phyloP scores from a whole-genome alignment of 1,140 invertebrate species.

The Phocides pigmalion region DNA sequence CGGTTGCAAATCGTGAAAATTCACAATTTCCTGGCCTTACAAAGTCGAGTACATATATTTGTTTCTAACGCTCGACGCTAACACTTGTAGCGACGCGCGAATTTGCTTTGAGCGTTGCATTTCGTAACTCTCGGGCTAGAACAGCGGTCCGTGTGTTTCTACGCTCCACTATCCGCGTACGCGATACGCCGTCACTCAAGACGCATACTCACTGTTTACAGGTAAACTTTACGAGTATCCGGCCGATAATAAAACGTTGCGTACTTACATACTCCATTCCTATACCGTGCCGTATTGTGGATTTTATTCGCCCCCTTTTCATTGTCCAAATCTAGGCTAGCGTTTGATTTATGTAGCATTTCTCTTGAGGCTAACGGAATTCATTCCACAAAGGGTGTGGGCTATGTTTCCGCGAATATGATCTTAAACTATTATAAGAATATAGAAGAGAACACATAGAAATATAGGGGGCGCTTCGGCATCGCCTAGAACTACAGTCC shows the following conservation, averaged over 20 bases:
- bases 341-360: slow-evolving; percentile 9
- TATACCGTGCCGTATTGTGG: slow-evolving; percentile 14
- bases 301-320: slow-evolving; percentile 13
- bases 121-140: too few relatives aligned
- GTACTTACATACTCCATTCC: background rate
- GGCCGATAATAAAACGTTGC: slow-evolving; percentile 10
- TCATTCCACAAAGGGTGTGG: background rate
- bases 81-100: too few relatives aligned
- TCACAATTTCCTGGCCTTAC: too few relatives aligned
- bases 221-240: slow-evolving; percentile 21
- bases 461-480: too few relatives aligned
- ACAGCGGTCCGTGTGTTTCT: too few relatives aligned
- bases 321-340: slow-evolving; percentile 9
- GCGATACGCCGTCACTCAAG: background rate
- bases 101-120: too few relatives aligned
- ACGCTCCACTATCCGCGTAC: background rate
- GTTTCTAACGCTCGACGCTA: too few relatives aligned
- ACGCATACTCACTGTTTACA: background rate
- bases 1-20: too few relatives aligned
- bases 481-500: too few relatives aligned
- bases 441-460: too few relatives aligned
- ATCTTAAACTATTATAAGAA: too few relatives aligned
- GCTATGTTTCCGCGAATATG: background rate
- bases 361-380: background rate
- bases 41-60: too few relatives aligned